Conservation (phyloP, 2,113 vertebrate genomes). For the Caracal caracal region DNA sequence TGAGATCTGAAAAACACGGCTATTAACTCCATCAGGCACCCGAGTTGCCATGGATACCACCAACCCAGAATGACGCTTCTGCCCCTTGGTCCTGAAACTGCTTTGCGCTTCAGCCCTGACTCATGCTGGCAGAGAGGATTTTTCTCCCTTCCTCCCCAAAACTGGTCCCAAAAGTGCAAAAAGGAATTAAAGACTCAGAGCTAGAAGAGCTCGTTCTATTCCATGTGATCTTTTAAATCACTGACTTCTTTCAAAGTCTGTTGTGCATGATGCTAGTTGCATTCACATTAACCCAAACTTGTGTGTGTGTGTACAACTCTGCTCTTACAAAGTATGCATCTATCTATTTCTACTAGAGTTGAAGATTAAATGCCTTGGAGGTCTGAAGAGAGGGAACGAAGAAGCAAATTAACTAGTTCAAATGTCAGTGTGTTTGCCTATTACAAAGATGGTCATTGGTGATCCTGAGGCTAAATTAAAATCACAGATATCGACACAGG, state of each 20-base stretch:
- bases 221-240: not conserved
- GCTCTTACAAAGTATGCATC: not conserved
- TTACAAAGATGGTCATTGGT: not conserved
- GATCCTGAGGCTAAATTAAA: not conserved
- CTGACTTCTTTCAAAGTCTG: not conserved
- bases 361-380: not conserved
- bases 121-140: not conserved
- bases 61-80: not conserved
- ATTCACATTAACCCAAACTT: fast-evolving
- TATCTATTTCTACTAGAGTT: fast-evolving
- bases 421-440: not conserved
- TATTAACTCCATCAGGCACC: slow-evolving; percentile 6
- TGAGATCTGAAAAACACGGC: slow-evolving; percentile 40
- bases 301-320: not conserved
- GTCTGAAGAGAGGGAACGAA: not conserved
- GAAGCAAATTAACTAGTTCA: not conserved
- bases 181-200: not conserved
- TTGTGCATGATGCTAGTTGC: not conserved
- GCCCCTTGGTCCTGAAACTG: slow-evolving; percentile 46
- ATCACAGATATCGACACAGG: not conserved
- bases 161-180: not conserved
- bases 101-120: not conserved
- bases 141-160: not conserved
- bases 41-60: slow-evolving; percentile 58
- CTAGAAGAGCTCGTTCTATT: not conserved